Evolutionary conservation across 2,113 vertebrate species (phyloP).

Genomic region (Tupaia chinensis): DNA sequence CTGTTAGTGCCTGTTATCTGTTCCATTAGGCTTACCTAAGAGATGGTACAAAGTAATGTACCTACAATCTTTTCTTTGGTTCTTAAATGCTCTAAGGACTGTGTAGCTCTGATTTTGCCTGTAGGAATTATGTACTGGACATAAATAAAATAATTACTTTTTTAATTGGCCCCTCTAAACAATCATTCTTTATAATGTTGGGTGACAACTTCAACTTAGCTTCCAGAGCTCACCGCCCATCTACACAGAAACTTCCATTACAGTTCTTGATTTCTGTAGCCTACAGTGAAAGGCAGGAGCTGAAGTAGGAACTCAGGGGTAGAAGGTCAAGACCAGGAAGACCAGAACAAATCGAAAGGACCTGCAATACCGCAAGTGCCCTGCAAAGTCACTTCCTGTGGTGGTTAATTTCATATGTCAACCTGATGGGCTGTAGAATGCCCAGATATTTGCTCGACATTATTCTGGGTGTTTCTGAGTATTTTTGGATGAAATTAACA

Average conservation of each 20-base stretch:
- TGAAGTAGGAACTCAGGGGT: neutral
- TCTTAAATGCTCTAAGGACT: slow-evolving; percentile 11
- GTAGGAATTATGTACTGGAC: neutral
- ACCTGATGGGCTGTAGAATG: neutral
- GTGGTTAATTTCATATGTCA: neutral
- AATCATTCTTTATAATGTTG: neutral
- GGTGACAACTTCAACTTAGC: neutral
- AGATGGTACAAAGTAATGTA: neutral
- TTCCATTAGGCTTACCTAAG: neutral
- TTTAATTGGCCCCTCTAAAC: neutral
- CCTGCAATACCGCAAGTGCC: neutral
- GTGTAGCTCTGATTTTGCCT: neutral
- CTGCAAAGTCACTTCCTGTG: neutral
- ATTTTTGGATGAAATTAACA: neutral
- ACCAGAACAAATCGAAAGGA: neutral
- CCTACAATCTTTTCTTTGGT: neutral
- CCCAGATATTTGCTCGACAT: neutral
- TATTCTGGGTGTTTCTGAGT: neutral
- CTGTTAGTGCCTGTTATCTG: neutral
- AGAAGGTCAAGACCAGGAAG: neutral
- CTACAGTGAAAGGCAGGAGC: neutral
- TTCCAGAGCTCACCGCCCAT: neutral
- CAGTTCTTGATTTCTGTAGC: neutral
- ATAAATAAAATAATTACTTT: neutral
- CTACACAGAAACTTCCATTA: neutral